Percentiles rank a stretch among this genome's conserved stretches.
Conservation (phyloP, 1,140 invertebrate species). For the Metaphire vulgaris region DNA sequence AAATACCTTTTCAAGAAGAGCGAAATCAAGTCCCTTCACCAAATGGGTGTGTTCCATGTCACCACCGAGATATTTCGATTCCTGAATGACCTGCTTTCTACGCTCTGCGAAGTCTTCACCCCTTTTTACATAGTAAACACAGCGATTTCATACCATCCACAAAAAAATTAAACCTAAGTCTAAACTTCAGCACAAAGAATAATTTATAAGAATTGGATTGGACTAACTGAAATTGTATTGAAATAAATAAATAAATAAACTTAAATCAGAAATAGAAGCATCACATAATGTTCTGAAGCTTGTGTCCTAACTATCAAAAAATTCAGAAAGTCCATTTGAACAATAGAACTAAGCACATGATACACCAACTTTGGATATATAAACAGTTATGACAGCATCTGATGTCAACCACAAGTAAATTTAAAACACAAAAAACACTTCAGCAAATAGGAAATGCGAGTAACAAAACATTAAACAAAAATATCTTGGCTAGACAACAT, state of each 20-base stretch:
- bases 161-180: conserved; percentile 9
- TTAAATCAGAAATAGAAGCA: background rate
- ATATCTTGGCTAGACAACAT: too few species aligned
- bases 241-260: background rate
- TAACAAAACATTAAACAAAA: too few species aligned
- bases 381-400: too few species aligned
- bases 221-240: background rate
- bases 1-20: conserved; percentile 86
- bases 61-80: conserved; percentile 99
- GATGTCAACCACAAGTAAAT: too few species aligned
- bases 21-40: conserved; percentile 99
- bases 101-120: conserved; percentile 86
- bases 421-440: too few species aligned
- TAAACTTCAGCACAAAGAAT: background rate
- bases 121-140: too few species aligned
- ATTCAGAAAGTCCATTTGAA: too few species aligned
- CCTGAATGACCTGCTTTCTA: conserved; percentile 89
- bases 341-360: too few species aligned
- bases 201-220: background rate
- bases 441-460: too few species aligned
- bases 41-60: conserved; percentile 99
- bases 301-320: too few species aligned
- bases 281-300: background rate
- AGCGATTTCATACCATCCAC: too few species aligned
- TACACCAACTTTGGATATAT: too few species aligned